Conservation (phyloP, 2,888 invertebrate species). For the Celastrina argiolus region DNA sequence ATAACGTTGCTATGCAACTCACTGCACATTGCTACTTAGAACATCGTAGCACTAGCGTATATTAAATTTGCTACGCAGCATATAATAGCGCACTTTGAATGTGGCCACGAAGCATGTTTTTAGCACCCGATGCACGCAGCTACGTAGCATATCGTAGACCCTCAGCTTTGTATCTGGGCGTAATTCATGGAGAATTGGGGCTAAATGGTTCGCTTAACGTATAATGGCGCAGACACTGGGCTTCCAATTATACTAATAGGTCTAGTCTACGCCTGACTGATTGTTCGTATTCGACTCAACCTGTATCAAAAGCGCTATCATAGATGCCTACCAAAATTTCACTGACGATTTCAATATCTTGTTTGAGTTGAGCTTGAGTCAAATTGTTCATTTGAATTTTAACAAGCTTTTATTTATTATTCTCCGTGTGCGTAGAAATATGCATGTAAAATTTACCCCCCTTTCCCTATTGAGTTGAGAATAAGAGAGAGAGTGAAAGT, state of each 20-base stretch:
- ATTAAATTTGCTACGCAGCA: too few species aligned
- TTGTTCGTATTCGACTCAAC: neutral
- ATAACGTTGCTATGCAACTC: too few species aligned
- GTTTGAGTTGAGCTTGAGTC: too few species aligned
- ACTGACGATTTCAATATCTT: too few species aligned
- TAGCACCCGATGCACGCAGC: neutral
- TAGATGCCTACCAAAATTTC: neutral
- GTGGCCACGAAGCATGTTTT: neutral
- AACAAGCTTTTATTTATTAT: too few species aligned
- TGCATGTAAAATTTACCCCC: too few species aligned
- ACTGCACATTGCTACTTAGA: too few species aligned
- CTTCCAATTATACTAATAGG: neutral
- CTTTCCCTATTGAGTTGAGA: too few species aligned
- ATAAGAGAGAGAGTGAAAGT: too few species aligned
- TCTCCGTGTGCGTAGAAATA: too few species aligned
- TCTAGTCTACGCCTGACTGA: neutral
- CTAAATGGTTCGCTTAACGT: neutral
- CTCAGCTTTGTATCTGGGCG: neutral
- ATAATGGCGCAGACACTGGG: neutral
- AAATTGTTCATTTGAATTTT: too few species aligned
- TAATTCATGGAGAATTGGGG: constrained; percentile 2
- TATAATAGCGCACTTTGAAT: neutral
- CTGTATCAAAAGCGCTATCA: neutral
- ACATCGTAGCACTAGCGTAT: too few species aligned
- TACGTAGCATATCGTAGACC: neutral